Evolutionary conservation across 2,888 invertebrate species (phyloP), one percentile per base, ranked within the genome.

Genomic region (Seira musarum): DNA sequence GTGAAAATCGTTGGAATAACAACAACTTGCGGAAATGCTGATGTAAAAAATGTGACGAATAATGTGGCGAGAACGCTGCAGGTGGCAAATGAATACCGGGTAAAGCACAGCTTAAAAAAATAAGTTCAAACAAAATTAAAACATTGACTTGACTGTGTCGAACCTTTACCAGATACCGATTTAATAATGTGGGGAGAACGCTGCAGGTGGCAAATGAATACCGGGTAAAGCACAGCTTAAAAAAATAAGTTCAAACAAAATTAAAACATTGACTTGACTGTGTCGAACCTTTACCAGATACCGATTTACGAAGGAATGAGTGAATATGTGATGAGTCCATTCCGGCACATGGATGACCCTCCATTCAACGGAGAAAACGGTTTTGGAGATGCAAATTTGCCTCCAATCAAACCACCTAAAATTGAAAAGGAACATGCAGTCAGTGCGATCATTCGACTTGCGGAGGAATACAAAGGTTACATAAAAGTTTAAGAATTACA

Each of bases 11-110:
- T 94, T 65, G 95, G 92, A 0, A 91, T 95, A 0, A 94, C 94
- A 0, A 94, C 94, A 73, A 93, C 92, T 0, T 91, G 92, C 85
- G 96, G 96, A 0, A 96, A 96, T 87, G 93, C 94, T 0, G 88
- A 88, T 1, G 90, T 94, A 70, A 91, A 93, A 13, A 92, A 94
- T 87, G 94, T 93, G 0, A 91, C 91, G 25, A 89, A 89, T 19
- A 95, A 96, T 88, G 93, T 94, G 24, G 91, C 93, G 63, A 91
- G 93, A 84, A 72, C 67, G 0, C 30, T 79, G 1, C 17, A 71
- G 15, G 66, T 49, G 6, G 49, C 49, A 49, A 3, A n/a, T 49
- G 49, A 3, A 15, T 3, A 49, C 15, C 49, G 40, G 40, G 40
- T 49, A 49, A 49, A 49, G 2, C 15, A 8, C 49, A 49, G 49